Evolutionary conservation across 2,888 invertebrate genomes (phyloP), one percentile per base, ranked within the genome.

Genomic region (Anodontia alba): DNA sequence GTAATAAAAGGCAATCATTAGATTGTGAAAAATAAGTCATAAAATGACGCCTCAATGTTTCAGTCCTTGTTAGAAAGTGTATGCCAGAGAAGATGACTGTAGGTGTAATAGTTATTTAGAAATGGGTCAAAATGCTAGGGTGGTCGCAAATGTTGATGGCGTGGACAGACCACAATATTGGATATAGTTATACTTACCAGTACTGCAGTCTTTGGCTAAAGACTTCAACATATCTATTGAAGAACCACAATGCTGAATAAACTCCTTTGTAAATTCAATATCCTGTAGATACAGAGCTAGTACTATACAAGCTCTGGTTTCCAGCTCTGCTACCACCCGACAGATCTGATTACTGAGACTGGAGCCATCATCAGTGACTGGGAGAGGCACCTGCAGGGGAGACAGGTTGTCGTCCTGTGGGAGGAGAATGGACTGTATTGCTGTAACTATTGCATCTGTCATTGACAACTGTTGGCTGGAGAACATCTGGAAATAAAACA

Each of bases 241-340:
- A 3, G 89, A 90, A 23, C 93, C 93, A 88, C 91, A 92, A 67
- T 92, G 90, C 71, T 92, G 90, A 73, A 93, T 92, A 84, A 94
- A 94, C 43, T 91, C 88, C 74, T 91, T 91, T 15, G 93, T 90
- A 83, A 94, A 93, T 23, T 90, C 85, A 23, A 92, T 86, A 57
- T 94, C 92, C 54, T 91, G 88, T 69, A 94, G 83, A 83, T 93
- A 92, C 42, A 88, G 87, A 5, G 94, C 90, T 31, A 95, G 85
- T 38, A 94, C 93, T 87, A 92, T 91, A 80, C 93, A 93, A 0
- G 94, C 93, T 29, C 94, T 83, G 5, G 94, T 93, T 78, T 93
- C 87, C 46, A 95, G 92, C 89, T 95, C 94, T 0, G 93, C 93
- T n/a, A 94, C 88, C 0, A 94, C 92, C 7, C 95, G 89, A 76